Evolutionary conservation across 2,888 invertebrate species (phyloP), one percentile per base, ranked within the genome.

Genomic region (Proisotoma minuta): DNA sequence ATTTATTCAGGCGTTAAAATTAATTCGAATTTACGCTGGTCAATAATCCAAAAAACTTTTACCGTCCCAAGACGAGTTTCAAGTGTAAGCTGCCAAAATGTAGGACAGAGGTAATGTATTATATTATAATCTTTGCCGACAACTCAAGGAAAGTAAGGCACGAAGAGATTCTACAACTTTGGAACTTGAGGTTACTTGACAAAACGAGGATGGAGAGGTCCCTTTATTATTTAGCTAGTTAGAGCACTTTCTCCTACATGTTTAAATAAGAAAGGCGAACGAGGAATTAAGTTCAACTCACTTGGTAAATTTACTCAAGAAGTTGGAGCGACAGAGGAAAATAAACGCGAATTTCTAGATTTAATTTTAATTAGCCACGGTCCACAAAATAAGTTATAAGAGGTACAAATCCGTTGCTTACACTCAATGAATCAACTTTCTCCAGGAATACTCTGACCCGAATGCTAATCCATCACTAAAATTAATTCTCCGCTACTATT

Each of bases 11-110:
- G 49, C 49, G 24, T 22, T 15, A 49, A 49, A 49, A 49, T 49
- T 49, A 49, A 23, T 49, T 23, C 34, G 15, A 34, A 8, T 34
- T 34, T 34, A 15, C 8, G 34, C 34, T 34, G 15, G 15, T 15
- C 34, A 34, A 34, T 34, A 34, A 34, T 34, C 34, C 34, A 34
- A 10, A 15, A 34, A 34, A 34, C 34, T 34, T 15, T 8, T 34
- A 15, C 34, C 34, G 15, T 8, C 34, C 15, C 8, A 34, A 10
- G 34, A 34, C 15, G 34, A 15, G 34, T 10, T 43, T 20, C 20
- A 43, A 43, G n/a, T 43, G 4, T 43, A 43, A 43, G 43, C 43
- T 43, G 43, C 43, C 43, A 43, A 43, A 43, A 18, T 18, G n/a
- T n/a, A n/a, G n/a, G n/a, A n/a, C n/a, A n/a, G n/a, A n/a, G n/a